A percentile compares a stretch with the other conserved stretches of the same genome.
These are phyloP conservation scores for Bovichtus variegatus DNA, from an alignment of 2,797 vertebrate species.

Conservation along the genomic window DNA sequence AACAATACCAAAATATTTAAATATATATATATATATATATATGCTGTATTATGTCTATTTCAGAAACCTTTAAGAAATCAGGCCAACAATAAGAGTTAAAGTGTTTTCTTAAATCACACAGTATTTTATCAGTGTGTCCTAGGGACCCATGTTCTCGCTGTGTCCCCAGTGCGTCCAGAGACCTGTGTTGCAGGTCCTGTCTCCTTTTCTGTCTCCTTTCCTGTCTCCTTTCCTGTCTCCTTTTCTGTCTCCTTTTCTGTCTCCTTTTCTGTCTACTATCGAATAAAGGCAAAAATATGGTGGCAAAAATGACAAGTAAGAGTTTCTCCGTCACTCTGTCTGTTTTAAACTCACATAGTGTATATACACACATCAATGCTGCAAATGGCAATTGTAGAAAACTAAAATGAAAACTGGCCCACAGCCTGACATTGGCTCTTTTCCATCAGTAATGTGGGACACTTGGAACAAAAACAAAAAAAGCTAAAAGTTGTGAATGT, in stretches of 20 bases:
- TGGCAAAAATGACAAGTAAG: not conserved
- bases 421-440: constrained; percentile 62
- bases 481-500: constrained; percentile 69
- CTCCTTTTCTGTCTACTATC: not conserved
- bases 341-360: constrained; percentile 11
- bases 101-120: not conserved
- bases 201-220: no score
- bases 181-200: not conserved
- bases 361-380: constrained; percentile 29
- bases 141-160: not conserved
- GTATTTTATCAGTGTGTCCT: not conserved
- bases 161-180: not conserved
- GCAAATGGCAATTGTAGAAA: constrained; percentile 33
- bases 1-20: not conserved
- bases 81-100: not conserved
- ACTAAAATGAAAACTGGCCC: constrained; percentile 54
- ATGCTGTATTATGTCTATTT: not conserved
- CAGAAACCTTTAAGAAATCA: not conserved
- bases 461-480: constrained; percentile 66
- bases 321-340: not conserved
- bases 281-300: not conserved
- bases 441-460: constrained; percentile 71
- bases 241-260: no score
- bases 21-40: not conserved
- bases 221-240: constrained; percentile 5